Conservation (phyloP, 2,113 vertebrate species). For the Monopterus albus region DNA sequence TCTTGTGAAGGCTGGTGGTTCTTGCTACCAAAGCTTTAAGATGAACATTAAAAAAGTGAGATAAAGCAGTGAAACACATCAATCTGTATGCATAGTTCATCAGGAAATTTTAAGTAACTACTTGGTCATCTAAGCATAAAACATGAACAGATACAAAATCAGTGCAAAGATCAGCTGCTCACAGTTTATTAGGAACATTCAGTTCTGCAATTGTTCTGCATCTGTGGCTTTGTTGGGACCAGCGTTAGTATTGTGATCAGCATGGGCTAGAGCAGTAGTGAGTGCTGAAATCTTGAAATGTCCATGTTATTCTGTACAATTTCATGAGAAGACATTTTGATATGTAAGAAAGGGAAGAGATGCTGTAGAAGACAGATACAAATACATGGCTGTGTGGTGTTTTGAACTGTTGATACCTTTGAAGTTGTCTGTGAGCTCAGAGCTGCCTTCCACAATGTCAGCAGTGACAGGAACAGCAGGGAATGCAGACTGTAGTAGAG, state of each 20-base stretch:
- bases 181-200: not conserved
- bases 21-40: constrained; percentile 82
- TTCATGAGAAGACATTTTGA: too few relatives aligned
- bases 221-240: not conserved
- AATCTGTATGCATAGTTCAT: not conserved
- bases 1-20: constrained; percentile 80
- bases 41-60: not conserved
- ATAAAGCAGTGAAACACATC: not conserved
- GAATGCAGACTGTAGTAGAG: constrained; percentile 79
- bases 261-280: not conserved
- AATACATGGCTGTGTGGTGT: not conserved
- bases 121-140: not conserved
- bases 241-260: not conserved
- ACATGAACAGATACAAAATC: not conserved
- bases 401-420: constrained; percentile 81
- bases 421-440: constrained; percentile 83
- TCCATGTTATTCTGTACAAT: too few relatives aligned
- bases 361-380: not conserved
- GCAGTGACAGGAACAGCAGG: constrained; percentile 81
- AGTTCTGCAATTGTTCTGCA: not conserved
- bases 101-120: not conserved
- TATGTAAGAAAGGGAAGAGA: not conserved
- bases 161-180: not conserved
- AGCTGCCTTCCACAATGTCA: constrained; percentile 87
- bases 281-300: too few relatives aligned